Evolutionary conservation across 2,888 invertebrate species (phyloP).

Genomic region (Cosmia pyralina): DNA sequence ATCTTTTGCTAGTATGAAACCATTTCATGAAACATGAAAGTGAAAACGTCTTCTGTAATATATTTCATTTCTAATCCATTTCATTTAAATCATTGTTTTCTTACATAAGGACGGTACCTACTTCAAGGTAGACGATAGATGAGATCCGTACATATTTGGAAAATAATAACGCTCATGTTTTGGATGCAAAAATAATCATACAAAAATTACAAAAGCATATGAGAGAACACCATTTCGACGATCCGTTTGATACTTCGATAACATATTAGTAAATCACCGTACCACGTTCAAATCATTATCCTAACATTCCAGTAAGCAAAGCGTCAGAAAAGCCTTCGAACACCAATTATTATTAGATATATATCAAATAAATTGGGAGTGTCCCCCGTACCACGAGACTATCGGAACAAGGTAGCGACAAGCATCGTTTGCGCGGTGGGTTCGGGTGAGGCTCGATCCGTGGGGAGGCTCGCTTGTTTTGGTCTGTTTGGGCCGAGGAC

Average conservation of each 20-base stretch:
- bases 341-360: slow-evolving; percentile 57
- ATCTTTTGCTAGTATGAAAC: background rate
- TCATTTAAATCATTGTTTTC: slow-evolving; percentile 39
- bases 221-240: background rate
- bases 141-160: background rate
- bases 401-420: slow-evolving; percentile 82
- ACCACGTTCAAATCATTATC: slow-evolving; percentile 35
- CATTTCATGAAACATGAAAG: background rate
- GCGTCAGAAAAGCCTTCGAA: slow-evolving; percentile 24
- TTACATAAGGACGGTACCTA: slow-evolving; percentile 3
- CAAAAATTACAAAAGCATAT: background rate
- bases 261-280: slow-evolving; percentile 19
- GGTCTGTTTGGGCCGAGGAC: slow-evolving; percentile 90
- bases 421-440: slow-evolving; percentile 72
- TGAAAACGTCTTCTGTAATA: background rate
- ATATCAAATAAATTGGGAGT: slow-evolving; percentile 71
- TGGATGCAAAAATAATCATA: slow-evolving; percentile 8
- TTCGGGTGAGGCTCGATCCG: slow-evolving; percentile 70
- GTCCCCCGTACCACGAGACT: slow-evolving; percentile 77
- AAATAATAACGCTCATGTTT: slow-evolving; percentile 12
- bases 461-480: slow-evolving; percentile 85
- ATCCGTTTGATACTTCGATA: background rate
- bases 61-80: slow-evolving; percentile 31
- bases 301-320: slow-evolving; percentile 14
- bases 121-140: background rate